Evolutionary conservation across 2,888 invertebrate genomes (phyloP), one percentile per base, ranked within the genome.

Genomic region (Orthosia incerta): DNA sequence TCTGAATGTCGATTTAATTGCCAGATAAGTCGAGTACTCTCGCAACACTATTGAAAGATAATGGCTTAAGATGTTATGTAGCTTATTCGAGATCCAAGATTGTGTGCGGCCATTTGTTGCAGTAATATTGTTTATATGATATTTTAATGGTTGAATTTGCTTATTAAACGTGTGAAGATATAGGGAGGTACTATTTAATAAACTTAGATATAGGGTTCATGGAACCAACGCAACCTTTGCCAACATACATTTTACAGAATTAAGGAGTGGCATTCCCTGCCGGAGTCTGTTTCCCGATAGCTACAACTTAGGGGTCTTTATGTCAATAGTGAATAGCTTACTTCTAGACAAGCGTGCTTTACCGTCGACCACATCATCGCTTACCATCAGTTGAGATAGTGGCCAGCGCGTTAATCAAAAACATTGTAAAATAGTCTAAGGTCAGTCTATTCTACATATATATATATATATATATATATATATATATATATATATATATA

Each of bases 1-100:
- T 94, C 95, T 95, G 96, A 95, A 96, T 95, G 96, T 95, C 94
- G 96, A 96, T 96, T 95, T 96, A 96, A 96, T 96, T 96, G 95
- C 94, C 90, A 94, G 96, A 96, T 96, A 96, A 95, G 94, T 94
- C 94, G 89, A 87, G 87, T 90, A 91, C 91, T 90, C 91, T 91
- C 93, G 93, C 94, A 94, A 92, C 93, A 90, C 93, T 91, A 95
- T 95, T 95, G 92, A 93, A 93, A 95, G 94, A 95, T 95, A 95
- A 95, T 95, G 93, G 92, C 91, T 93, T 92, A 90, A 95, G 94
- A 95, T 94, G 94, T 95, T 95, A 92, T 91, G 93, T 91, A 89
- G 92, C 91, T 92, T 93, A 93, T 93, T 91, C 91, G 91, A 94
- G 94, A 94, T 93, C 85, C 82, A 82, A 93, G 87, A 86, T 86